Conservation (phyloP, 2,113 vertebrate genomes). For the Tor tambroides region DNA sequence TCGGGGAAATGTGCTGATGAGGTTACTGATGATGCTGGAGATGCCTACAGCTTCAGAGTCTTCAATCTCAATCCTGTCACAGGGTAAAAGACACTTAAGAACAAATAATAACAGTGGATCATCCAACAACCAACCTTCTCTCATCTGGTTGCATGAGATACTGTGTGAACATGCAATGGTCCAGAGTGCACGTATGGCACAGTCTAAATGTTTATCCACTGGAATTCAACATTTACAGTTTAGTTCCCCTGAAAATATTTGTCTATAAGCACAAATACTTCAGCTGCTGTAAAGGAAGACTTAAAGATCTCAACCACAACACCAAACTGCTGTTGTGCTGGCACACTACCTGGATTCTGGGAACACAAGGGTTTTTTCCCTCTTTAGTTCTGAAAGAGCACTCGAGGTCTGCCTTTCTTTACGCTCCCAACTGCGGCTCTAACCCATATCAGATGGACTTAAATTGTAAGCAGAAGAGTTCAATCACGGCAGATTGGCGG, state of each 20-base stretch:
- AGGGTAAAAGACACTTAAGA: conserved; percentile 34
- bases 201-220: conserved; percentile 1
- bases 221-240: not conserved
- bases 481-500: conserved; percentile 67
- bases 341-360: conserved; percentile 36
- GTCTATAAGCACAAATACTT: not conserved
- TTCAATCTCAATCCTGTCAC: conserved; percentile 94
- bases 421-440: conserved; percentile 50
- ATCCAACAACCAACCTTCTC: not conserved
- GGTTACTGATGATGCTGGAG: conserved; percentile 96
- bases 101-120: not conserved
- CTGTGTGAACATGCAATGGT: not conserved
- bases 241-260: not conserved
- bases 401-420: conserved; percentile 36
- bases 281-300: not conserved
- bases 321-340: not conserved
- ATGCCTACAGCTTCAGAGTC: conserved; percentile 98
- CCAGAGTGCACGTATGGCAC: not conserved
- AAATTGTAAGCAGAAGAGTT: conserved; percentile 74
- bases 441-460: conserved; percentile 72
- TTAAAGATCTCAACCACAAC: conserved; percentile 6
- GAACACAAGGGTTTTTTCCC: not conserved
- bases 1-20: conserved; percentile 96
- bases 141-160: not conserved
- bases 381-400: not conserved